Conservation (phyloP, 2,888 invertebrate genomes). For the Eucriotettix oculatus region DNA sequence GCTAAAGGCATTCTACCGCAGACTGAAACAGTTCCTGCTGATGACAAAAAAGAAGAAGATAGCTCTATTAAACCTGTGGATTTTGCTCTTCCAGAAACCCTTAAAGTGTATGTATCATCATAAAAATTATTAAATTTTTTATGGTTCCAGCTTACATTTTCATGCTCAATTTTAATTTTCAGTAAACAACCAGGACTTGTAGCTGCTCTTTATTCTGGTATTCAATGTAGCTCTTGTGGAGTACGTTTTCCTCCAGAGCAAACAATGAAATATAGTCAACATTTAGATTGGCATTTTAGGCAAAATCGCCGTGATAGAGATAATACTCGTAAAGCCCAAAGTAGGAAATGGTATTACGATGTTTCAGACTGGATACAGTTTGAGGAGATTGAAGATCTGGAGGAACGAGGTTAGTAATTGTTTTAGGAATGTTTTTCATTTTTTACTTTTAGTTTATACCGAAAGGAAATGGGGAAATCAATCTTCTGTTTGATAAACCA, state of each 20-base stretch:
- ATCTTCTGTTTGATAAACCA: not conserved
- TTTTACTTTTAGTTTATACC: not conserved
- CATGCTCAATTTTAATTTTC: conserved; percentile 3
- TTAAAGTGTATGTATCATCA: conserved; percentile 45
- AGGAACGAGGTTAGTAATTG: conserved; percentile 52
- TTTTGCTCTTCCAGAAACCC: conserved; percentile 49
- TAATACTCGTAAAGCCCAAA: conserved; percentile 65
- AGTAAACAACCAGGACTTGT: conserved; percentile 61
- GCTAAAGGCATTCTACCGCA: conserved; percentile 59
- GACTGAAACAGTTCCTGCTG: conserved; percentile 7
- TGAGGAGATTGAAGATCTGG: conserved; percentile 81
- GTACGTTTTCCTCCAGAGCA: conserved; percentile 81
- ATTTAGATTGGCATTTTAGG: conserved; percentile 97
- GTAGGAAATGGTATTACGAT: conserved; percentile 80
- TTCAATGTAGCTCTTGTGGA: conserved; percentile 95
- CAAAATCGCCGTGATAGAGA: conserved; percentile 82
- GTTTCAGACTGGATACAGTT: conserved; percentile 85
- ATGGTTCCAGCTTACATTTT: not conserved
- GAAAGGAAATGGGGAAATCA: not conserved
- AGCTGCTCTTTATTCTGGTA: conserved; percentile 60
- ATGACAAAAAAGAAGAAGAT: conserved; percentile 16
- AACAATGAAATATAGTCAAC: conserved; percentile 80
- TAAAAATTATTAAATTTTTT: not conserved
- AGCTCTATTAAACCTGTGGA: conserved; percentile 40
- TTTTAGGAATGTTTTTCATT: not conserved